Evolutionary conservation across 2,113 vertebrate species (phyloP).

Genomic region (Petromus typicus): DNA sequence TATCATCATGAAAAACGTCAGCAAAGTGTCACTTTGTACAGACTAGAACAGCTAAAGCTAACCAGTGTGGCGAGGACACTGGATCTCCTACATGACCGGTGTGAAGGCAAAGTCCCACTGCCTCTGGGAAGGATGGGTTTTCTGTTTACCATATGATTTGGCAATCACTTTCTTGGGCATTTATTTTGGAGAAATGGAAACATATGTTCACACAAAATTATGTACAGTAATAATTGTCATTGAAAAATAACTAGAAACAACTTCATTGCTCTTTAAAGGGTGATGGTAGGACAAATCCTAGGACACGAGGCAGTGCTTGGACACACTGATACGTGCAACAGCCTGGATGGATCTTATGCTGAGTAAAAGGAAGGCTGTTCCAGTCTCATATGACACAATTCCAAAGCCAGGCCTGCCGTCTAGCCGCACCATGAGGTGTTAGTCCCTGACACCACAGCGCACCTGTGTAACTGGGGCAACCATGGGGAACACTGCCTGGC

Average conservation of each 20-base stretch:
- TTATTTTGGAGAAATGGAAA: neutral
- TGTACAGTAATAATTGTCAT: neutral
- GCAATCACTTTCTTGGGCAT: neutral
- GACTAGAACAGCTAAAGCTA: neutral
- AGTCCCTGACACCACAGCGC: neutral
- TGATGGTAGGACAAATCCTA: neutral
- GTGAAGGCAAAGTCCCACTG: neutral
- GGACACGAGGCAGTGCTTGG: neutral
- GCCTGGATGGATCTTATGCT: neutral
- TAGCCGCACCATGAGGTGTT: neutral
- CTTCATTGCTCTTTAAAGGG: neutral
- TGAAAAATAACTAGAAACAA: neutral
- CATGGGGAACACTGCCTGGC: neutral
- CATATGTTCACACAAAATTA: neutral
- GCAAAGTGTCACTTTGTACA: neutral
- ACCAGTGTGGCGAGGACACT: neutral
- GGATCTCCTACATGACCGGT: neutral
- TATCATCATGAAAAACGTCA: conserved; percentile 13
- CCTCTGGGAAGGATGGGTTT: neutral
- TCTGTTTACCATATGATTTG: neutral
- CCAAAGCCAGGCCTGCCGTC: neutral
- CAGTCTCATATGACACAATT: neutral
- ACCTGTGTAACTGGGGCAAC: neutral
- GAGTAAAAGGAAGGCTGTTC: neutral
- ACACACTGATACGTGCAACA: neutral